Evolutionary conservation across 2,113 vertebrate genomes (phyloP), one percentile per base, ranked within the genome.

Genomic region (Thomomys bottae): DNA sequence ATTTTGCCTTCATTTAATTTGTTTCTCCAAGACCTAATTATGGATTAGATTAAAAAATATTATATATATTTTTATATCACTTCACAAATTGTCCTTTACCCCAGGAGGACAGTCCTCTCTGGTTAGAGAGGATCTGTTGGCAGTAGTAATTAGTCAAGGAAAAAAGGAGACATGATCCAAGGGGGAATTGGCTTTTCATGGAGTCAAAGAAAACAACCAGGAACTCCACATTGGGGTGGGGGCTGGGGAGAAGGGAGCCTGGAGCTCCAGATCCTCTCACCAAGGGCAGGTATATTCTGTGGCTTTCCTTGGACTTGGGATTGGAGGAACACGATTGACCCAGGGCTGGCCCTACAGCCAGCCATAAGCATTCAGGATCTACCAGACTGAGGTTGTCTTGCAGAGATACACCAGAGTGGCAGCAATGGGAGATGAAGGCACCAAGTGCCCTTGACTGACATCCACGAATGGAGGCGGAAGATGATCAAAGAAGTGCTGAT

Each of bases 21-120:
- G 63, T 96, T 97, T 97, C 94, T 97, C 88, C 73, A 80, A 94
- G 94, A 96, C 71, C 94, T 95, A 96, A 96, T 97, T 97, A 94
- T 92, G 77, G 49, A 38, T 94, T 95, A 59, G 67, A 79, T 80
- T n/a, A 95, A 88, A 91, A 91, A 94, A 91, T 61, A 63, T 70
- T 94, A 88, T 91, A 54, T 54, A 54, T 54, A n/a, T 54, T 94
- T 96, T 95, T 90, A 77, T 91, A 93, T 93, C 92, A 49, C 32
- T 9, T 59, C 89, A 66, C 30, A 96, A 89, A 95, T 93, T 28
- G 0, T 72, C 82, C 83, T 88, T 94, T 88, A 91, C 84, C 93
- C 79, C 86, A 86, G 70, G 77, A 95, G 67, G 86, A 85, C 28
- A 24, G 49, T 81, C 71, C 36, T 94, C 21, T 79, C 36, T 81